Evolutionary conservation across 2,113 vertebrate genomes (phyloP), one percentile per base, ranked within the genome.

Genomic region (Laticauda laticaudata): DNA sequence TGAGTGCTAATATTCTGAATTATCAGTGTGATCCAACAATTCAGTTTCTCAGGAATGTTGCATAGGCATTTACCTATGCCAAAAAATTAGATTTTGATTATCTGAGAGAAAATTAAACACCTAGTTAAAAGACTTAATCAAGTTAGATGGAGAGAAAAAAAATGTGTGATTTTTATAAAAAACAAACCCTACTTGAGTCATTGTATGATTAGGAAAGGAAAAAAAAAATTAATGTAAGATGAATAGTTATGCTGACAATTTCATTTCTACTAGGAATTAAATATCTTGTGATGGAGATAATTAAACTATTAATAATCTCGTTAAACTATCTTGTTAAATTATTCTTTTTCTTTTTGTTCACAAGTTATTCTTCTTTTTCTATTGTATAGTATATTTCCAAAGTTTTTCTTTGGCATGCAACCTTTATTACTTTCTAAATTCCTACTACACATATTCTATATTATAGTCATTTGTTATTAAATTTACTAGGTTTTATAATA

Each of bases 341-440:
- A n/a, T 75, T 87, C 9, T 69, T 10, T 75, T 34, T 64, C 21
- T 88, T 4, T 54, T 21, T 43, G 24, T 57, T 34, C 43, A 24
- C 23, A 69, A 92, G 3, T 69, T 87, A 53, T 20, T 57, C 34
- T 20, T 57, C 24, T 92, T 88, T 21, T 92, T 14, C 39, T 34
- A 34, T 89, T 56, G n/a, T 34, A 89, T 75, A 48, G 24, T 48
- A 56, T 21, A 15, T 26, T 89, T 89, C 23, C 9, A n/a, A 81
- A 51, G 48, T 56, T 4, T 29, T 90, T 5, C 12, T 34, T 85
- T 4, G 43, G 87, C 4, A 56, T 57, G 29, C 20, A 59, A 20
- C 3, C 56, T 92, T 92, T 57, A 85, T 90, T 92, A 26, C 75
- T 23, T 81, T 86, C 89, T 92, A 90, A 85, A 90, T 90, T 59